These are phyloP conservation scores for Onthophagus sagittarius DNA, from an alignment of 2,888 invertebrate species.

Conservation along the genomic window DNA sequence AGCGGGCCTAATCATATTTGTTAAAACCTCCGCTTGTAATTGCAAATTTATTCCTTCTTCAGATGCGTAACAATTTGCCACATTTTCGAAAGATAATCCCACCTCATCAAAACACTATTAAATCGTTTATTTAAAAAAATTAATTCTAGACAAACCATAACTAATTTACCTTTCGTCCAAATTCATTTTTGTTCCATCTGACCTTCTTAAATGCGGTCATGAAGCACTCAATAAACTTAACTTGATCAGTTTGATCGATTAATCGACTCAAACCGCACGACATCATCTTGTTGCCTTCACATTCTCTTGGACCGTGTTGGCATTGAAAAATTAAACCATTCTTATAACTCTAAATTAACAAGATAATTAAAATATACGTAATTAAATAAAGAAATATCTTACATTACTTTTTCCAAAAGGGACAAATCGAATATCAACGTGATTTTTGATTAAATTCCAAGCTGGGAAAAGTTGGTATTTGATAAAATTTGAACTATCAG, in stretches of 20 bases:
- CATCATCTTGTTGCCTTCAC: constrained; percentile 59
- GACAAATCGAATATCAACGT: constrained; percentile 53
- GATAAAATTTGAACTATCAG: constrained; percentile 59
- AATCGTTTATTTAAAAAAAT: neutral
- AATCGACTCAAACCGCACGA: constrained; percentile 54
- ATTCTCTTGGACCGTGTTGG: constrained; percentile 62
- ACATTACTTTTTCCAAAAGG: constrained; percentile 66
- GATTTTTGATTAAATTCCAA: constrained; percentile 50
- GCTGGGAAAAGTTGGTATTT: constrained; percentile 53
- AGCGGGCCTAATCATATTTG: constrained; percentile 45
- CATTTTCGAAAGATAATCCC: constrained; percentile 42
- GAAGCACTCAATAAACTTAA: constrained; percentile 43
- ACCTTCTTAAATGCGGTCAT: constrained; percentile 37
- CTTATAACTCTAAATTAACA: constrained; percentile 35
- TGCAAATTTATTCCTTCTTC: constrained; percentile 49
- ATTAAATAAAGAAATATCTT: constrained; percentile 33
- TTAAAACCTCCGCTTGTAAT: constrained; percentile 51
- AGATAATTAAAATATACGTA: neutral
- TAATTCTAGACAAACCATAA: neutral
- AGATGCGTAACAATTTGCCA: constrained; percentile 46
- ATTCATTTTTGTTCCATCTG: constrained; percentile 25
- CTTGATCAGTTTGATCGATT: constrained; percentile 42
- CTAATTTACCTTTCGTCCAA: constrained; percentile 33
- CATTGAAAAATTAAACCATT: constrained; percentile 52
- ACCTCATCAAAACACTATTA: constrained; percentile 47